These are phyloP conservation scores for Timandra comae DNA, from an alignment of 2,888 invertebrate genomes.

Conservation along the genomic window DNA sequence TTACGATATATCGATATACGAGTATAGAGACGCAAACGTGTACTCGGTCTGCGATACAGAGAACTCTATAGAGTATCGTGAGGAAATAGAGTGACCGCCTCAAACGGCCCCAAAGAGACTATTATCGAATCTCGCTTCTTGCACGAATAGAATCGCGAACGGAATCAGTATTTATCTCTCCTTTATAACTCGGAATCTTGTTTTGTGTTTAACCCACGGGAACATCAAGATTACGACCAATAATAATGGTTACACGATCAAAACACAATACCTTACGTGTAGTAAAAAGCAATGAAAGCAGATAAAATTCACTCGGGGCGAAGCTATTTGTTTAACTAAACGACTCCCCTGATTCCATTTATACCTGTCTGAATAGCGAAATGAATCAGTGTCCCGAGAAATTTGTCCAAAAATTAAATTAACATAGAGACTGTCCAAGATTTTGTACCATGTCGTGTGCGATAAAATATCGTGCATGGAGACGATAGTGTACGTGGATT, in stretches of 20 bases:
- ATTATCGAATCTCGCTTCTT: constrained; percentile 48
- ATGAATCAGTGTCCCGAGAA: constrained; percentile 9
- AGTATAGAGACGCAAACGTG: constrained; percentile 27
- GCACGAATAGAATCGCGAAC: constrained; percentile 32
- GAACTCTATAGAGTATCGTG: constrained; percentile 32
- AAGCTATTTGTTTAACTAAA: constrained; percentile 17
- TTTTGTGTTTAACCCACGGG: constrained; percentile 22
- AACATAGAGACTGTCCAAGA: neutral
- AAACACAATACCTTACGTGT: constrained; percentile 18
- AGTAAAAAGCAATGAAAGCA: constrained; percentile 18
- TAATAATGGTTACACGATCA: constrained; percentile 22
- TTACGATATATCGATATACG: constrained; percentile 36
- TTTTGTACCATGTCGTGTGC: constrained; percentile 18
- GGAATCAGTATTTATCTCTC: constrained; percentile 37
- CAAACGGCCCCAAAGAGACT: constrained; percentile 50
- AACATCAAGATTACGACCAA: constrained; percentile 21
- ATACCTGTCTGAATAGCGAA: constrained; percentile 15
- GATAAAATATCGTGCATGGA: constrained; percentile 34
- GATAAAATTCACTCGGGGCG: constrained; percentile 19
- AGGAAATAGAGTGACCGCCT: constrained; percentile 52
- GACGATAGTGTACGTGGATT: constrained; percentile 45
- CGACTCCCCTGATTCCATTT: constrained; percentile 17
- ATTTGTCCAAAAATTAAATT: constrained; percentile 8
- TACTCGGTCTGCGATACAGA: constrained; percentile 32
- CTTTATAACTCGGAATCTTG: constrained; percentile 28